phyloP scores from a whole-genome alignment of 1,140 invertebrate genomes.

The Bombus confusus region DNA sequence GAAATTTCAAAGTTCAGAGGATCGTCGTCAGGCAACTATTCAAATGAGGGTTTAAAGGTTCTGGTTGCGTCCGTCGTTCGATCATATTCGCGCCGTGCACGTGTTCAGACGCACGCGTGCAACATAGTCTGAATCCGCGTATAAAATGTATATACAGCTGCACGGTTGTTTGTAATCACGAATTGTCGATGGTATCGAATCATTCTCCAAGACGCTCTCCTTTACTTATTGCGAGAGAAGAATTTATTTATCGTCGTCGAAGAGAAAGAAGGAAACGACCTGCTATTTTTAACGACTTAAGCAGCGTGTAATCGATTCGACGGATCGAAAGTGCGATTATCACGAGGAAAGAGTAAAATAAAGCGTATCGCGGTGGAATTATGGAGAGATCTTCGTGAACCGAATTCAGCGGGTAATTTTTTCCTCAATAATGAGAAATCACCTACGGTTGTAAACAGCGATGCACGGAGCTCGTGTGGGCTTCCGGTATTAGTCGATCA shows the following conservation, averaged over 20 bases:
- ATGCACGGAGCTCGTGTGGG: background rate
- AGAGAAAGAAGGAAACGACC: background rate
- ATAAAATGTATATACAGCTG: background rate
- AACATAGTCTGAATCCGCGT: background rate
- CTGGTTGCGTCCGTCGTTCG: background rate
- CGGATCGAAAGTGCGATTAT: slow-evolving; percentile 20
- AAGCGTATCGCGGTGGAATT: background rate
- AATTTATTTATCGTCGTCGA: background rate
- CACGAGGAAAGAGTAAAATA: background rate
- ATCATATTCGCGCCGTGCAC: background rate
- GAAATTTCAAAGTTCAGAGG: slow-evolving; percentile 41
- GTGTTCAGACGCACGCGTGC: background rate
- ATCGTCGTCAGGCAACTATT: slow-evolving; percentile 39
- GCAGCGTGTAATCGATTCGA: background rate
- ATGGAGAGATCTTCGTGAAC: background rate
- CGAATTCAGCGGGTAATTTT: slow-evolving; percentile 19
- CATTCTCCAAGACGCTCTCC: background rate
- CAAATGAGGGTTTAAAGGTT: slow-evolving; percentile 52
- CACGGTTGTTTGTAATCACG: background rate
- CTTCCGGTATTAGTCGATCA: slow-evolving; percentile 34
- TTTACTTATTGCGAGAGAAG: background rate
- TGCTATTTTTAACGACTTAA: background rate
- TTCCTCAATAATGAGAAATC: slow-evolving; percentile 28
- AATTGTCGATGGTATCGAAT: background rate
- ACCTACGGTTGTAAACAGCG: background rate